These are phyloP conservation scores for Aphelenchoides avenae DNA, from an alignment of 1,140 invertebrate species.

Conservation along the genomic window DNA sequence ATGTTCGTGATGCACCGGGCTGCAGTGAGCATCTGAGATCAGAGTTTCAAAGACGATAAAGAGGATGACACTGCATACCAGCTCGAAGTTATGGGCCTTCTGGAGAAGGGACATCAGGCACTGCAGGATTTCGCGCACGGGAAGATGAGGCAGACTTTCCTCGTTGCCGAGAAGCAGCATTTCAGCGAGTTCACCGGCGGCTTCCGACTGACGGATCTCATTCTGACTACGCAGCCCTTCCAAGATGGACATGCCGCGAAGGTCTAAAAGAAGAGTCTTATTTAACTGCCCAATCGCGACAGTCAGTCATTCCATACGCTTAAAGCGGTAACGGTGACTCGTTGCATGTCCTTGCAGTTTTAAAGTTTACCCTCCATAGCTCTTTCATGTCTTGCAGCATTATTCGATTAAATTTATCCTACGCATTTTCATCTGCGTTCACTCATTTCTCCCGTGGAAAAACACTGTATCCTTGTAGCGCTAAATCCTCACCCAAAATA, in stretches of 20 bases:
- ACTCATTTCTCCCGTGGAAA: too few species aligned
- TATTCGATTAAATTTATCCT: too few species aligned
- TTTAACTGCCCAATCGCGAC: too few species aligned
- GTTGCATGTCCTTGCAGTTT: too few species aligned
- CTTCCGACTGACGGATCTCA: conserved; percentile 91
- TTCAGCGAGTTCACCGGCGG: conserved; percentile 94
- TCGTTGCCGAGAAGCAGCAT: conserved; percentile 98
- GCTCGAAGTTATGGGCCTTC: conserved; percentile 88
- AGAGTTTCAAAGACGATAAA: conserved; percentile 42
- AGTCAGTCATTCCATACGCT: too few species aligned
- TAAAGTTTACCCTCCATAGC: too few species aligned
- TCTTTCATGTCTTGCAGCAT: too few species aligned
- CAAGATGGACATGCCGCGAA: conserved; percentile 69
- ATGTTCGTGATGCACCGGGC: conserved; percentile 96
- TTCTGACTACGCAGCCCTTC: conserved; percentile 86
- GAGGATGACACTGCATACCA: conserved; percentile 64
- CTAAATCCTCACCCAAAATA: too few species aligned
- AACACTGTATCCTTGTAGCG: too few species aligned
- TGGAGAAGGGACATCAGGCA: conserved; percentile 68
- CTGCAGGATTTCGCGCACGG: conserved; percentile 92
- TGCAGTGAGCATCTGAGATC: conserved; percentile 93
- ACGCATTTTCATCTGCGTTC: too few species aligned
- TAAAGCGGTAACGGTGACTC: too few species aligned
- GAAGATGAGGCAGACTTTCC: conserved; percentile 93
- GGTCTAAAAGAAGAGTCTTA: too few species aligned